These are phyloP conservation scores for Linhomoeus sp. DNA, from an alignment of 2,888 invertebrate genomes.

Conservation along the genomic window DNA sequence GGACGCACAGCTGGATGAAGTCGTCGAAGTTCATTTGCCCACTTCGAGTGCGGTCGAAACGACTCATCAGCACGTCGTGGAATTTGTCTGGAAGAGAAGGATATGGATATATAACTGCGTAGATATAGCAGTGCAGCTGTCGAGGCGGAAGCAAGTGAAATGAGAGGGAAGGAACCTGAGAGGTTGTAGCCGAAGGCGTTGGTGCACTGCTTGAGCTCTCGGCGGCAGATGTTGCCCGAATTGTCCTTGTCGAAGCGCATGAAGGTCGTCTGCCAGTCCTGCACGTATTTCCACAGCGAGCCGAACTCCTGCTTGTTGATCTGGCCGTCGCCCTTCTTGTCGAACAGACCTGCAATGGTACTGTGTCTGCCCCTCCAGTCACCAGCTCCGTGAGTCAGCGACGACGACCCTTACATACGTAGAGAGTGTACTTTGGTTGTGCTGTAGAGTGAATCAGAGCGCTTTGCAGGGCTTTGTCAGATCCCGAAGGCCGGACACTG, in stretches of 20 bases:
- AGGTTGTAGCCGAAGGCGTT: neutral
- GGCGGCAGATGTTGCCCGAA: slow-evolving; percentile 62
- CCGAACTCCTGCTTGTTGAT: slow-evolving; percentile 88
- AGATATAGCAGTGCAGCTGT: too few relatives aligned
- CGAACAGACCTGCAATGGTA: slow-evolving; percentile 74
- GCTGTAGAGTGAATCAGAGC: too few relatives aligned
- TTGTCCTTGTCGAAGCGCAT: slow-evolving; percentile 76
- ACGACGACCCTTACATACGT: too few relatives aligned
- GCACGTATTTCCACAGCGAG: slow-evolving; percentile 88
- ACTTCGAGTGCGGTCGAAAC: slow-evolving; percentile 77
- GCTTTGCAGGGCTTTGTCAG: too few relatives aligned
- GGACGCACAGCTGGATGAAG: slow-evolving; percentile 86
- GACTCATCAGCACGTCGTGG: slow-evolving; percentile 56
- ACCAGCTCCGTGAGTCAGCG: too few relatives aligned
- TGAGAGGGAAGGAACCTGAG: neutral
- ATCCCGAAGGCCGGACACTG: too few relatives aligned
- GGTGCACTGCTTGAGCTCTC: slow-evolving; percentile 52
- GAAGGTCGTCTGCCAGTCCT: slow-evolving; percentile 92
- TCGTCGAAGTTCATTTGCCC: slow-evolving; percentile 89
- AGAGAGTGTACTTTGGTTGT: too few relatives aligned
- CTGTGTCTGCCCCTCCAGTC: too few relatives aligned
- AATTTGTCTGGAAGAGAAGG: slow-evolving; percentile 40
- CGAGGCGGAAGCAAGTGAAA: too few relatives aligned
- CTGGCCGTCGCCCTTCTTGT: slow-evolving; percentile 63
- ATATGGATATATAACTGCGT: too few relatives aligned